Base-by-base conservation (phyloP, 2,113 vertebrate species). In the Thinocorus orbignyianus region DNA sequence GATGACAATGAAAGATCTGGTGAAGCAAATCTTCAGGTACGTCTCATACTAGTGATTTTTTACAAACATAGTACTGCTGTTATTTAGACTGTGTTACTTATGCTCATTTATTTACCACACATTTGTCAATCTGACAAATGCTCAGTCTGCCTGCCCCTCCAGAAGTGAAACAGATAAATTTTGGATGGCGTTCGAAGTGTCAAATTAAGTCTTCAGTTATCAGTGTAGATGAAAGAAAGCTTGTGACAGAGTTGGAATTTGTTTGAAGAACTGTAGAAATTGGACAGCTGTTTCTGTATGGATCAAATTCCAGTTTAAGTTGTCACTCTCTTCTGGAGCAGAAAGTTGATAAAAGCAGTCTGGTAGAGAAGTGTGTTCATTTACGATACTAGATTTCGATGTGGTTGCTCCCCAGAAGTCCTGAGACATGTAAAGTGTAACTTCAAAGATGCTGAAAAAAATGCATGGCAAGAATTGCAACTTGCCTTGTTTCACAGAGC, bases 1-100 rank as follows among this genome's bases (percentile, higher is more conserved):
- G 98, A 98, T 71, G 98, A 98, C 94, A 98, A 98, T 96, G 98
- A 99, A 98, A 97, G 98, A 94, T 96, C 98, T 19, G 97, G 98
- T 81, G 99, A 99, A 93, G 97, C 98, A 90, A 98, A 99, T 94
- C 98, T 99, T 97, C 98, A 99, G 98, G 99, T 99, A 95, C 19
- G 87, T 96, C 51, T 60, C 30, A 17, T 58, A 41, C 17, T 64
- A 7, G 25, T 49, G 28, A 85, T 76, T 78, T 88, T 76, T 78
- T 68, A 52, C 46, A 90, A 24, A n/a, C 16, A 7, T 17, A 48
- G 16, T 61, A 37, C 35, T 83, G 31, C 37, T 83, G 11, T 91
- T 41, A 49, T 66, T 83, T 82, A 60, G 92, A 9, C 60, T 78
- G 31, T 55, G 6, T 92, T 89, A 26, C 42, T 77, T 79, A 13